A percentile compares a stretch with the other conserved stretches of the same genome.
Conservation (phyloP, 1,140 invertebrate genomes). For the Zaprionus ornatus region DNA sequence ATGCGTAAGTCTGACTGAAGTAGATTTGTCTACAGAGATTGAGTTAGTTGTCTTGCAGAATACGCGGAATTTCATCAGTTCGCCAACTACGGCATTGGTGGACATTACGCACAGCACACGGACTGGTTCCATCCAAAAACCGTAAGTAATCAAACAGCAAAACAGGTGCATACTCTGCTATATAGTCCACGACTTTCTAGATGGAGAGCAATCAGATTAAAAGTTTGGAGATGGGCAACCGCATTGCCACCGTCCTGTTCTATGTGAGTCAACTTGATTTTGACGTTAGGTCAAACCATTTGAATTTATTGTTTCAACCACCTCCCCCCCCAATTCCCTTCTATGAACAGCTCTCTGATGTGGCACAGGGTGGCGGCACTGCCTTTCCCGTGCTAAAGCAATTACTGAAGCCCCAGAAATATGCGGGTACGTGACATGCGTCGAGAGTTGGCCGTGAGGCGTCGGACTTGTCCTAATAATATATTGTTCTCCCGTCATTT, state of each 20-base stretch:
- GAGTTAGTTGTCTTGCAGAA: slow-evolving; percentile 25
- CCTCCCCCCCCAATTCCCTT: not conserved
- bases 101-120: slow-evolving; percentile 89
- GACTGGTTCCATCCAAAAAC: slow-evolving; percentile 84
- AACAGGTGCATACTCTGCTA: not conserved
- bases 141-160: slow-evolving; percentile 30
- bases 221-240: slow-evolving; percentile 63
- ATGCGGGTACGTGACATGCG: slow-evolving; percentile 47
- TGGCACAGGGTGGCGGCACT: slow-evolving; percentile 96
- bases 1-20: slow-evolving; percentile 83
- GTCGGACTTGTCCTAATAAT: not conserved
- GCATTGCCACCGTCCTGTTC: slow-evolving; percentile 77
- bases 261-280: slow-evolving; percentile 80
- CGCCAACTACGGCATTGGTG: slow-evolving; percentile 89
- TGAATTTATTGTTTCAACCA: not conserved
- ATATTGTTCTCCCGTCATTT: slow-evolving; percentile 5
- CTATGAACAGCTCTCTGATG: slow-evolving; percentile 93
- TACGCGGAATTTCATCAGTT: slow-evolving; percentile 88
- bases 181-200: not conserved
- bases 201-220: slow-evolving; percentile 19
- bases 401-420: slow-evolving; percentile 92
- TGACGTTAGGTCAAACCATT: not conserved
- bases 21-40: not conserved
- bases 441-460: not conserved
- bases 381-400: slow-evolving; percentile 94